A percentile compares a stretch with the other conserved stretches of the same genome.
These are phyloP conservation scores for Tympanuchus pallidicinctus DNA, from an alignment of 2,113 vertebrate genomes.

Conservation along the genomic window DNA sequence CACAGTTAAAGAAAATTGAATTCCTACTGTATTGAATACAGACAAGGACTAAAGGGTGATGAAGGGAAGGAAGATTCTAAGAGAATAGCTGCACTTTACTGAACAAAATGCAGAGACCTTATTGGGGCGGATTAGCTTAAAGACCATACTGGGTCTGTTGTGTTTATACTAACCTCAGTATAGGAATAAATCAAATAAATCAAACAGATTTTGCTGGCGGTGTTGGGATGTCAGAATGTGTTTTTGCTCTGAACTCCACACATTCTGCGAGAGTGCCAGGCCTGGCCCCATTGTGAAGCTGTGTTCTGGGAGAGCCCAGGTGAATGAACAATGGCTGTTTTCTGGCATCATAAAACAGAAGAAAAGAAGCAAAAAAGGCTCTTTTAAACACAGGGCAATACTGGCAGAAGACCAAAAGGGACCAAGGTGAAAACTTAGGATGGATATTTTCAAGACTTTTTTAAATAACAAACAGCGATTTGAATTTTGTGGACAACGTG, in stretches of 20 bases:
- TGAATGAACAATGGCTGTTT: neutral
- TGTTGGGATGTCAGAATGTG: too few relatives aligned
- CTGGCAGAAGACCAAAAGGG: neutral
- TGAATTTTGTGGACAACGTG: neutral
- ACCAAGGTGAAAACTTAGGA: neutral
- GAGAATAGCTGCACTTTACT: fast-evolving
- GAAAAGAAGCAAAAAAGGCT: neutral
- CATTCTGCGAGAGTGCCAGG: neutral
- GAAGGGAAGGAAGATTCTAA: neutral
- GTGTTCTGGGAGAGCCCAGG: neutral
- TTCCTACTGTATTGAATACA: neutral
- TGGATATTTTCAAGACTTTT: neutral
- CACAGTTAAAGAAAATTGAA: neutral
- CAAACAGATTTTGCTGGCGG: fast-evolving
- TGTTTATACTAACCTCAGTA: neutral
- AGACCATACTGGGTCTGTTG: neutral
- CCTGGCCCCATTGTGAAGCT: fast-evolving
- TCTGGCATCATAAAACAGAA: neutral
- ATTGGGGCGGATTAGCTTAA: neutral
- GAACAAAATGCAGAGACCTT: neutral
- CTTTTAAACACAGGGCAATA: neutral
- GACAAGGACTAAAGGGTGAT: neutral
- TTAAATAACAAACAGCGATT: neutral
- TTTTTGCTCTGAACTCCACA: neutral
- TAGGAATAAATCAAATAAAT: neutral